Percentiles rank a stretch among this genome's conserved stretches.
These are phyloP conservation scores for Rhincodon typus DNA, from an alignment of 2,797 vertebrate species.

Conservation along the genomic window DNA sequence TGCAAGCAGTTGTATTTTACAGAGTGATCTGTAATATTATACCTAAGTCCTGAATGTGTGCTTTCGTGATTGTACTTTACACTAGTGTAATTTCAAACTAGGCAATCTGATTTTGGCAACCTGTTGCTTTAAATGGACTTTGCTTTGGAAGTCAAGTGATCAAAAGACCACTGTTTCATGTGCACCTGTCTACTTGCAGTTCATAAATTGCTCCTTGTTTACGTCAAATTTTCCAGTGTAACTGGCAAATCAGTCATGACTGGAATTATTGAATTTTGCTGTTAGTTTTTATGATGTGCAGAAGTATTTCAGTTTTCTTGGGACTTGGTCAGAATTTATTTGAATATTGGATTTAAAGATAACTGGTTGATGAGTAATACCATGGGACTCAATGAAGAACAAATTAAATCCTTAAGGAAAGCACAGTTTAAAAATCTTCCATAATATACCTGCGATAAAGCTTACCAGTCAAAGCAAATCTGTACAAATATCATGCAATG, in stretches of 20 bases:
- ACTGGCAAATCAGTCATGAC: neutral
- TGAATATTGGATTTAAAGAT: neutral
- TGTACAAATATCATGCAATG: neutral
- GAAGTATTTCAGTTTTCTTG: neutral
- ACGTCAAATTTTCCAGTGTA: neutral
- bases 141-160: neutral
- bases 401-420: neutral
- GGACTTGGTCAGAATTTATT: neutral
- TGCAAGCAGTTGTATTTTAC: neutral
- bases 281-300: neutral
- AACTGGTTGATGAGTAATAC: neutral
- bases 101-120: neutral
- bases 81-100: neutral
- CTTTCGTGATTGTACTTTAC: neutral
- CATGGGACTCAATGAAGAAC: neutral
- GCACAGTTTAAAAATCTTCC: neutral
- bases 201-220: neutral
- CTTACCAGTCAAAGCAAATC: neutral
- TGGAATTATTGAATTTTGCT: neutral
- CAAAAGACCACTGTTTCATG: neutral
- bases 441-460: neutral
- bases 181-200: neutral
- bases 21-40: neutral
- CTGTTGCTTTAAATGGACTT: constrained; percentile 4
- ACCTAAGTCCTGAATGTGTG: neutral